Base-by-base conservation (phyloP, 2,113 vertebrate species). In the Sander lucioperca region DNA sequence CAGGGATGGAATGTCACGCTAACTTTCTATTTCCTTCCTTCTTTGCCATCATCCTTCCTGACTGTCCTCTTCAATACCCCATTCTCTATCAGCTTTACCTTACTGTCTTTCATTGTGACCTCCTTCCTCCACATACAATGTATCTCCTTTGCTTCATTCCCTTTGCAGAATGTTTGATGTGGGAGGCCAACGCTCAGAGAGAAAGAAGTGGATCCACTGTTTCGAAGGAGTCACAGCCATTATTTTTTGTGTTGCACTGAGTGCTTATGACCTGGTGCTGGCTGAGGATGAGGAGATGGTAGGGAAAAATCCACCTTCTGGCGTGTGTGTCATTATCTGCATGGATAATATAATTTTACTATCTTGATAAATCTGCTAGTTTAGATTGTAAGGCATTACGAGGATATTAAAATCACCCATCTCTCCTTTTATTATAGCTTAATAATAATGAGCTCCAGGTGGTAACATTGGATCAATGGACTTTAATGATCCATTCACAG, bases 211-310 rank as follows among this genome's bases (percentile, higher is more conserved):
- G 97, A 98, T 98, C 91, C 98, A 99, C 90, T 99, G 98, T 94
- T 99, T 99, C 0, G 98, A 99, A 90, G 98, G 98, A 0, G 98
- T 99, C 90, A 99, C 98, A 0, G 98, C 98, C 91, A 99, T 99
- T 79, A 99, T 99, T 71, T 99, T 99, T 92, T 99, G 98, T 0
- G 98, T 99, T 54, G 98, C 98, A 13, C 91, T 99, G 70, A 99
- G 98, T 4, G 98, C 98, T 70, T 99, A 99, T 1, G 98, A 99
- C 94, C 95, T 99, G 92, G 97, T 99, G 91, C 93, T 99, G 88
- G 98, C 98, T 5, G 98, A 99, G 88, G 98, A 99, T 0, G 98
- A 99, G 90, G 98, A 99, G 93, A 99, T 99, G 98, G 98, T 99
- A 89, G 97, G 43, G 74, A 30, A 33, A 58, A 48, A 18, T 5